Base-by-base conservation (phyloP, 2,888 invertebrate species). In the Melangyna quadrimaculata region DNA sequence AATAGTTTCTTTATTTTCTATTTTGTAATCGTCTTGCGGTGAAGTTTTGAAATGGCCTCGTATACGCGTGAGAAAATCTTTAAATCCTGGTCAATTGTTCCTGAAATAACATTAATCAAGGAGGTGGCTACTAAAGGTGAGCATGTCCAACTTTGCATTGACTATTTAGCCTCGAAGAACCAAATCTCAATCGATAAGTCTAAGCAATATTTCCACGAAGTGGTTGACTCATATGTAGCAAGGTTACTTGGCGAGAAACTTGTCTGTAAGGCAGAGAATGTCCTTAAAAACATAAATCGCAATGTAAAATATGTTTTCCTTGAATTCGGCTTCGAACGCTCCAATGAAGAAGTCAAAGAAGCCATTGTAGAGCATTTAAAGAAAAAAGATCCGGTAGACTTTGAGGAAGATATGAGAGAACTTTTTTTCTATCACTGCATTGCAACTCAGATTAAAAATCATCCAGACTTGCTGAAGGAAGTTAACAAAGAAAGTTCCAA, bases 341-440 rank as follows among this genome's bases (percentile, higher is more conserved):
- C 95, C 84, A 93, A 93, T 82, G 88, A 87, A n/a, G 91, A 91
- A 35, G 92, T 95, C 63, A 93, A 95, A 88, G 94, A 95, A 88
- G 94, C 95, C 88, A 93, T 96, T 87, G 94, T 95, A 19, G 94
- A 94, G 65, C 94, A 96, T 89, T 91, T 96, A 78, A 93, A 93
- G 53, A 94, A 94, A 83, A 92, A 93, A 35, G 91, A 92, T 10
- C 92, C 93, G 19, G 81, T 88, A 9, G 87, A 88, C 10, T 91
- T 89, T 40, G 90, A 89, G 17, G 83, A 89, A 17, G 89, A 90
- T 45, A 88, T 89, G 67, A 81, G 87, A 0, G 88, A 90, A 10
- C 86, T 91, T 19, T 88, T 90, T 10, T 90, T 90, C n/a, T 89
- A 90, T 81, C 91, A 91, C 89, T 88, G 89, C 2, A 72, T 91